phyloP scores from a whole-genome alignment of 2,113 vertebrate genomes.

The Microcebus tavaratra region DNA sequence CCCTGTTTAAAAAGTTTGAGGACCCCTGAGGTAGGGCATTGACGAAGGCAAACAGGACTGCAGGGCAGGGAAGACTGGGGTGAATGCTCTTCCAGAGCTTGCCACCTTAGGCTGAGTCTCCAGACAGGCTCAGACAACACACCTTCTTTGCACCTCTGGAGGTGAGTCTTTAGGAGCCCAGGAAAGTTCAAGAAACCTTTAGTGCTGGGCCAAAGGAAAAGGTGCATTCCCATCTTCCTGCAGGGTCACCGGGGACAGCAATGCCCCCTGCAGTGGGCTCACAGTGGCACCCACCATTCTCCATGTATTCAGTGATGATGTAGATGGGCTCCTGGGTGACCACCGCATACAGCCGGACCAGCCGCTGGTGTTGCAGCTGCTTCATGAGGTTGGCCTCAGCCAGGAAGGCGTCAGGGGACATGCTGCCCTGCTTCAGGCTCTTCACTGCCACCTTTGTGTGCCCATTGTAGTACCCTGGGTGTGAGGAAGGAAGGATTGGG shows the following conservation, averaged over 20 bases:
- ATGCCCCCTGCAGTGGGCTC: not conserved
- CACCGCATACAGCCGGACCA: slow-evolving; percentile 96
- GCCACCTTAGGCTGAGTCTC: not conserved
- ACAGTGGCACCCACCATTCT: slow-evolving; percentile 89
- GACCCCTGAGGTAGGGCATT: not conserved
- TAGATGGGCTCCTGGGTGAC: slow-evolving; percentile 98
- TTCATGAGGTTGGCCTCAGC: slow-evolving; percentile 99
- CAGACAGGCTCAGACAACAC: not conserved
- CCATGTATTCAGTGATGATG: slow-evolving; percentile 99
- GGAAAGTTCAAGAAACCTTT: not conserved
- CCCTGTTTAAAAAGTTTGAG: too few species aligned
- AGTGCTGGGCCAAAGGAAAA: not conserved
- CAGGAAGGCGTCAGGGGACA: slow-evolving; percentile 96
- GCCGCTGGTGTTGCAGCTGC: slow-evolving; percentile 91
- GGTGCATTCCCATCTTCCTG: not conserved
- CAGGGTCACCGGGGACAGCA: not conserved
- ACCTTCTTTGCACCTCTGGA: not conserved
- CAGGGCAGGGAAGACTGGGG: not conserved
- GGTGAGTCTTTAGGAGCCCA: not conserved
- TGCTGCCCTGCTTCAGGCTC: slow-evolving; percentile 95
- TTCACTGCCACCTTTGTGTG: slow-evolving; percentile 96
- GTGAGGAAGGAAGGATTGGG: not conserved
- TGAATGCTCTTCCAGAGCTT: not conserved
- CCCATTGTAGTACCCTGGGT: slow-evolving; percentile 92
- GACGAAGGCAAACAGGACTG: not conserved